Evolutionary conservation across 2,888 invertebrate species (phyloP).

Genomic region (Neoascia interrupta): DNA sequence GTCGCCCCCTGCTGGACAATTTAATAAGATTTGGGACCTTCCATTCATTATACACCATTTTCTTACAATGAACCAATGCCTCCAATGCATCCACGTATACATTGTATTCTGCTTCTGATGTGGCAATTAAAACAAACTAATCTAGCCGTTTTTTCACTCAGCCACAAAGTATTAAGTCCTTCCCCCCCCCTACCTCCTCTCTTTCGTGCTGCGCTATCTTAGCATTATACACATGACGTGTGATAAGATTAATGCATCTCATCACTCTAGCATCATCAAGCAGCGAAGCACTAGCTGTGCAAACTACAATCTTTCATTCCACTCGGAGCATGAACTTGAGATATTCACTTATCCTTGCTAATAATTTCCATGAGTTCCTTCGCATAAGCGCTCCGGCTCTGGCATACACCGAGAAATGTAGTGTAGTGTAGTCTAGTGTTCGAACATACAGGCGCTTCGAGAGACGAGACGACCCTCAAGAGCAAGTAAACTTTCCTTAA

Average conservation of each 20-base stretch:
- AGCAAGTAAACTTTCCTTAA: slow-evolving; percentile 50
- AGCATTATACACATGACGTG: slow-evolving; percentile 38
- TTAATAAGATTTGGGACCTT: too few species aligned
- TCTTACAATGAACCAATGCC: too few species aligned
- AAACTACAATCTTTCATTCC: background rate
- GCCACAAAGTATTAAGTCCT: slow-evolving; percentile 25
- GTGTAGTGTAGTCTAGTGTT: background rate
- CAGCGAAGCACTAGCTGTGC: slow-evolving; percentile 2
- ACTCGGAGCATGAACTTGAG: slow-evolving; percentile 35
- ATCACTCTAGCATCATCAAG: slow-evolving; percentile 47
- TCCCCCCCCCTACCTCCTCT: slow-evolving; percentile 8
- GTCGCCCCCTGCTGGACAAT: too few species aligned
- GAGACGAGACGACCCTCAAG: slow-evolving; percentile 20
- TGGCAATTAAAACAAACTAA: slow-evolving; percentile 51
- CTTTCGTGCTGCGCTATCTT: background rate
- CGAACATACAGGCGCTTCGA: background rate
- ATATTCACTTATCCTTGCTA: slow-evolving; percentile 58
- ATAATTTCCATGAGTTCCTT: slow-evolving; percentile 33
- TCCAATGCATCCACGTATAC: too few species aligned
- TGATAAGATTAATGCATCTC: slow-evolving; percentile 58
- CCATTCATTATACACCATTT: too few species aligned
- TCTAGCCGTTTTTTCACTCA: slow-evolving; percentile 48
- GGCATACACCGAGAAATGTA: slow-evolving; percentile 17
- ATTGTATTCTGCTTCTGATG: too few species aligned
- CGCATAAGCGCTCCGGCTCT: background rate